Evolutionary conservation across 1,140 invertebrate genomes (phyloP).

Genomic region (Apis mellifera): DNA sequence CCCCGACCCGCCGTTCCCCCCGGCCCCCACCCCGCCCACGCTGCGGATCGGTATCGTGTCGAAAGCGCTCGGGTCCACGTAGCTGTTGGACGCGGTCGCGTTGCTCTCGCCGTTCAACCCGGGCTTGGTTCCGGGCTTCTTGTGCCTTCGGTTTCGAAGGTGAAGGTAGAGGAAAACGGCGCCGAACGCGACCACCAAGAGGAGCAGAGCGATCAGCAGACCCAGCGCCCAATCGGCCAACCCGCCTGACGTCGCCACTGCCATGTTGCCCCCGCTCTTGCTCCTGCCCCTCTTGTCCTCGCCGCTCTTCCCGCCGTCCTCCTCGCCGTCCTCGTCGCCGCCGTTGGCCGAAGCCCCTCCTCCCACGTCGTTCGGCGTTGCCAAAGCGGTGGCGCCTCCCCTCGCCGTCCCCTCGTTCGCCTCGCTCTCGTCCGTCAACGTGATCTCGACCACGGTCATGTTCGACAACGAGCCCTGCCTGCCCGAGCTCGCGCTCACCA

Average conservation of each 20-base stretch:
- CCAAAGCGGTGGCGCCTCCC: constrained; percentile 88
- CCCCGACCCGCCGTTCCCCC: constrained; percentile 61
- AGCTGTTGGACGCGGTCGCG: constrained; percentile 88
- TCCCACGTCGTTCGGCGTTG: constrained; percentile 80
- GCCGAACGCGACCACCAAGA: constrained; percentile 91
- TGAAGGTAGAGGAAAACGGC: constrained; percentile 92
- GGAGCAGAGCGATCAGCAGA: constrained; percentile 90
- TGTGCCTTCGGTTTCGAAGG: constrained; percentile 90
- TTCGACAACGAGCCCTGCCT: constrained; percentile 91
- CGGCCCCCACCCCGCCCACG: constrained; percentile 67
- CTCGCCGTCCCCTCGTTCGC: constrained; percentile 76
- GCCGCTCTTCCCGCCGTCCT: too few species aligned
- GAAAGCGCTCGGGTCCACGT: constrained; percentile 92
- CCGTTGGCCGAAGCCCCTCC: too few species aligned
- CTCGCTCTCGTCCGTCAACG: constrained; percentile 84
- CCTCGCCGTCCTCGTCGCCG: too few species aligned
- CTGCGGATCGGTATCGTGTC: constrained; percentile 92
- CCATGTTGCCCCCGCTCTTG: constrained; percentile 68
- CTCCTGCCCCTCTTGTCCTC: too few species aligned
- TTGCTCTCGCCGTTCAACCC: constrained; percentile 86
- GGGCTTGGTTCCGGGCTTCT: constrained; percentile 89
- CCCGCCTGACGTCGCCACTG: constrained; percentile 84
- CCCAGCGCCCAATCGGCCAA: constrained; percentile 93
- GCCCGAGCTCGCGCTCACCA: constrained; percentile 93
- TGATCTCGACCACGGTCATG: constrained; percentile 92